A percentile compares a stretch with the other conserved stretches of the same genome.
Conservation (phyloP, 2,113 vertebrate species). For the Neopipo cinnamomea region DNA sequence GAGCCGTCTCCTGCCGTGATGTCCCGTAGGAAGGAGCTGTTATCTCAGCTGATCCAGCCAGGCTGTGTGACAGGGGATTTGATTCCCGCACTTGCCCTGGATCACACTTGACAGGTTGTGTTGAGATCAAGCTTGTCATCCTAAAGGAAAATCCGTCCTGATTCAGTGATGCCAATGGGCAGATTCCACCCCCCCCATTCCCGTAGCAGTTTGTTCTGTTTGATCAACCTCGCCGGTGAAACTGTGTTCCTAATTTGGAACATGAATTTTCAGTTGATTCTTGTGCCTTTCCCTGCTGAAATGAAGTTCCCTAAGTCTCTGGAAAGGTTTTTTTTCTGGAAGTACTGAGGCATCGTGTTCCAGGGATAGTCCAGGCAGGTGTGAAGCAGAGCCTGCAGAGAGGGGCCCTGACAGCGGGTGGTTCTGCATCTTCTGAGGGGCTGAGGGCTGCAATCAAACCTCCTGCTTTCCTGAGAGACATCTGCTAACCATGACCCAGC, state of each 20-base stretch:
- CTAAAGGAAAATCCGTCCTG: not conserved
- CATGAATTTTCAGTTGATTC: not conserved
- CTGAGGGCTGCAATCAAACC: not conserved
- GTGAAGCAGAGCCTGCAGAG: not conserved
- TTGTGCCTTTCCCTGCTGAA: not conserved
- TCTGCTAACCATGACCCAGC: fast-evolving
- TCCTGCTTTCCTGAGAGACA: too few species aligned
- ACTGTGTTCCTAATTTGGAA: not conserved
- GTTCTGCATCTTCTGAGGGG: not conserved
- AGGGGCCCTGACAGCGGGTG: not conserved
- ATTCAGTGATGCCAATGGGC: not conserved
- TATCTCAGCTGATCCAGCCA: not conserved
- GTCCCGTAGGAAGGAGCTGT: not conserved
- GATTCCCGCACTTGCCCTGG: not conserved
- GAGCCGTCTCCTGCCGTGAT: not conserved
- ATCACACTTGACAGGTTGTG: not conserved
- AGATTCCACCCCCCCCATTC: fast-evolving
- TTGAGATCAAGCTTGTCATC: not conserved
- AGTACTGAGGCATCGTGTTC: fast-evolving
- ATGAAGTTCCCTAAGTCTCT: not conserved
- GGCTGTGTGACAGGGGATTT: not conserved
- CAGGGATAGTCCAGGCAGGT: fast-evolving
- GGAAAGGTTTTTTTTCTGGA: not conserved
- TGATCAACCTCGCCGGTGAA: not conserved
- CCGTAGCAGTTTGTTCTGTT: not conserved